Percentiles rank a stretch among this genome's conserved stretches.
Evolutionary conservation across 2,888 invertebrate genomes (phyloP).

Genomic region (Cerceris rybyensis): DNA sequence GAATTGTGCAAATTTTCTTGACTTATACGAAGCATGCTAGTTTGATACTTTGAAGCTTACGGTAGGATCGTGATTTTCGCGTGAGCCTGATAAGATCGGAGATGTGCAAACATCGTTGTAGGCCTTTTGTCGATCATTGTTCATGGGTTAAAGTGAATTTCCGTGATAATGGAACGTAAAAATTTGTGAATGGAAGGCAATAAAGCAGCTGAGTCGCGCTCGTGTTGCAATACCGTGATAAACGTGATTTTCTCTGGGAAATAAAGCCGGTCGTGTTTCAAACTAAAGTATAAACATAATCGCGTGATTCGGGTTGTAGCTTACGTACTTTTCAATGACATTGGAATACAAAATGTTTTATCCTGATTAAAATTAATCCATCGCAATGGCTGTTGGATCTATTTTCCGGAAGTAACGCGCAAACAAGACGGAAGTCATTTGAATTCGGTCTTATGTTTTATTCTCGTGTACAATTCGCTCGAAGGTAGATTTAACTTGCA

Average conservation of each 20-base stretch:
- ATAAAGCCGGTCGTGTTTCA: too few relatives aligned
- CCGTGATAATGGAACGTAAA: neutral
- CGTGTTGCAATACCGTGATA: too few relatives aligned
- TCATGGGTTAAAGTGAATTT: neutral
- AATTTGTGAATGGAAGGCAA: neutral
- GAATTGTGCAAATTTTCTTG: neutral
- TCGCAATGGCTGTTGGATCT: too few relatives aligned
- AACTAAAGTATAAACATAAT: too few relatives aligned
- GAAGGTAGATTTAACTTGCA: conserved; percentile 44
- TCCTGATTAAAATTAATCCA: too few relatives aligned
- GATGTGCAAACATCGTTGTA: conserved; percentile 22
- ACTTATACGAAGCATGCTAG: neutral
- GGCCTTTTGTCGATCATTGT: neutral
- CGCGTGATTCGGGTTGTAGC: too few relatives aligned
- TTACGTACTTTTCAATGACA: too few relatives aligned
- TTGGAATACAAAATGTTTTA: too few relatives aligned
- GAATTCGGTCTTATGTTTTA: conserved; percentile 33
- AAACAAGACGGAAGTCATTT: conserved; percentile 4
- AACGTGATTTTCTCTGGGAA: too few relatives aligned
- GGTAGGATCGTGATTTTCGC: conserved; percentile 27
- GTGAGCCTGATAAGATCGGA: conserved; percentile 10
- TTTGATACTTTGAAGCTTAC: conserved; percentile 14
- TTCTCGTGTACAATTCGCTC: conserved; percentile 5
- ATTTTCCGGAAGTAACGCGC: too few relatives aligned
- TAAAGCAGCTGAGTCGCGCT: neutral